Evolutionary conservation across 2,888 invertebrate genomes (phyloP), one percentile per base, ranked within the genome.

Genomic region (Cataglyphis livida): DNA sequence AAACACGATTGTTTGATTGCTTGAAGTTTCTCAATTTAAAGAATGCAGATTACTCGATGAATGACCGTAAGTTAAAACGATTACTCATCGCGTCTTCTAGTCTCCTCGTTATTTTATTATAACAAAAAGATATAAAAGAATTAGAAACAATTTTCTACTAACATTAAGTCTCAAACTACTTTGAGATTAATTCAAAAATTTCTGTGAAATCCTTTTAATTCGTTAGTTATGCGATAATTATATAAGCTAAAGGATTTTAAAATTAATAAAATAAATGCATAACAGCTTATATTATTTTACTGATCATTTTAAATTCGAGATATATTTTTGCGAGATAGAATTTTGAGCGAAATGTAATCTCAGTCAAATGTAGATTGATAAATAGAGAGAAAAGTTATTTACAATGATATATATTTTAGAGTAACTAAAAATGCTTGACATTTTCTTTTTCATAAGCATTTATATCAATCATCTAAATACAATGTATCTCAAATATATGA

Each of bases 41-140:
- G 10, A 66, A 76, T 6, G 10, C 57, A 51, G 64, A 75, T 73
- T 59, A 64, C 57, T 68, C 44, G 28, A 57, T 32, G 32, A 83
- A 83, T 54, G 81, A 32, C 75, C 54, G 44, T 44, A 83, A 51
- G 44, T 83, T 28, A 64, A 70, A 82, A 66, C 32, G 62, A 68
- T 83, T 84, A 82, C 79, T 85, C 83, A 81, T 85, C 83, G 84
- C 87, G 87, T 90, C 88, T 90, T 92, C 92, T 92, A 92, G 92
- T 92, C 92, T 88, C 92, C 88, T 87, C 86, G 84, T 82, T 85
- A 87, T 86, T 87, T 86, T 86, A 84, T 87, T 82, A 70, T 66
- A 38, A 57, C 51, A 41, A 71, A 70, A 71, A 61, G n/a, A 51
- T 51, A 25, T 32, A 73, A 41, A 57, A 15, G 21, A 66, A 66